These are phyloP conservation scores for Psilanteris sp. DNA, from an alignment of 1,140 invertebrate species.

Conservation along the genomic window DNA sequence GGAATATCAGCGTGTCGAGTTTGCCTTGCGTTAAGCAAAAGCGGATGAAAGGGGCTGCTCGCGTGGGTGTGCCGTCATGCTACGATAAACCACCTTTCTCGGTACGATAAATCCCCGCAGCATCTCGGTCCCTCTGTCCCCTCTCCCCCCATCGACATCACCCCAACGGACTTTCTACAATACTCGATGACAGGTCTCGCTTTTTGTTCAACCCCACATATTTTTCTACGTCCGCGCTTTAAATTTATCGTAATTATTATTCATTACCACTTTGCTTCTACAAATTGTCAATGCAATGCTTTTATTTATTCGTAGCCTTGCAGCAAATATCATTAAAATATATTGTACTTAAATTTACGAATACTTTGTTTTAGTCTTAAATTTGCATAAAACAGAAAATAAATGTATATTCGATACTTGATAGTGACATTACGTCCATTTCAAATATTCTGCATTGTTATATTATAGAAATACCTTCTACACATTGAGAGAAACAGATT, in stretches of 20 bases:
- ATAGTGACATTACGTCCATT: no score
- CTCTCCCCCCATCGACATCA: conserved; percentile 37
- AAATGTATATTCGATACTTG: no score
- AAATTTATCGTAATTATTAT: conserved; percentile 51
- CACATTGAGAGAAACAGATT: no score
- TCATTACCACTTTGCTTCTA: conserved; percentile 18
- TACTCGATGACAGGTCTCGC: conserved; percentile 63
- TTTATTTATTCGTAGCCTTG: no score
- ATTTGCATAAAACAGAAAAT: no score
- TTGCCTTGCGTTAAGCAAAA: conserved; percentile 58
- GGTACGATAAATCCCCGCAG: conserved; percentile 64
- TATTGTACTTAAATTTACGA: no score
- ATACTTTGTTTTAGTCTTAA: no score
- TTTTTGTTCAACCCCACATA: conserved; percentile 52
- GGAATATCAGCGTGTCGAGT: conserved; percentile 58
- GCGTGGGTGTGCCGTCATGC: conserved; percentile 66
- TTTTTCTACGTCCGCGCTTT: conserved; percentile 23
- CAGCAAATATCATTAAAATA: no score
- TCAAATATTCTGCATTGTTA: no score
- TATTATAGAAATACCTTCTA: no score
- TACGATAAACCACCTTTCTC: conserved; percentile 67
- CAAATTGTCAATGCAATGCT: no score
- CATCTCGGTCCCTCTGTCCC: conserved; percentile 22
- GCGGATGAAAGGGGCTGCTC: conserved; percentile 65
- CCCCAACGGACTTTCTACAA: conserved; percentile 60